These are phyloP conservation scores for Ichneumon xanthorius DNA, from an alignment of 2,888 invertebrate genomes.

Conservation along the genomic window DNA sequence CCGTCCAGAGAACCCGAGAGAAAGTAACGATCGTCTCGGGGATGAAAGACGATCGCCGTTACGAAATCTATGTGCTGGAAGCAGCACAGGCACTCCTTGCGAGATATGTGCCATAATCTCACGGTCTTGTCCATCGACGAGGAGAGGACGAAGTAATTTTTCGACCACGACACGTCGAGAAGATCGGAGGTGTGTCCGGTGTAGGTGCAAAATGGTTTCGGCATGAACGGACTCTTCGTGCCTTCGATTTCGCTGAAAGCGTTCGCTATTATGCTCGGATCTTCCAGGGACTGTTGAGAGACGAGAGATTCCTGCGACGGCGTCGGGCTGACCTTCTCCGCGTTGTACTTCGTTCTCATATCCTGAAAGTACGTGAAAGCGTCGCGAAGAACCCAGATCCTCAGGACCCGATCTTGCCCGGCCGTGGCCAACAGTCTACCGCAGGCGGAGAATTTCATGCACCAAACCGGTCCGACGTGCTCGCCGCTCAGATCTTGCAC, in stretches of 20 bases:
- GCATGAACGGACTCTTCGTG: slow-evolving; percentile 91
- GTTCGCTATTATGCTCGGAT: slow-evolving; percentile 86
- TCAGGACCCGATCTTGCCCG: slow-evolving; percentile 96
- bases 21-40: slow-evolving; percentile 95
- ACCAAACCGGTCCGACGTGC: slow-evolving; percentile 98
- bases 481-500: slow-evolving; percentile 94
- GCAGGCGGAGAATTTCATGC: slow-evolving; percentile 99
- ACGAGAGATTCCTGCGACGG: slow-evolving; percentile 96
- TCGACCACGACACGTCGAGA: slow-evolving; percentile 99
- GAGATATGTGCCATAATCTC: slow-evolving; percentile 98
- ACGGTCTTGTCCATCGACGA: slow-evolving; percentile 99
- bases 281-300: slow-evolving; percentile 90
- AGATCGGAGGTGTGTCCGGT: slow-evolving; percentile 98
- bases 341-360: slow-evolving; percentile 97
- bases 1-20: slow-evolving; percentile 99
- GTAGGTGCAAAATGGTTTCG: slow-evolving; percentile 96
- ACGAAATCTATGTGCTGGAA: slow-evolving; percentile 99
- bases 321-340: slow-evolving; percentile 96
- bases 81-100: slow-evolving; percentile 98
- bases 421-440: slow-evolving; percentile 98
- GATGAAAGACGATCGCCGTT: slow-evolving; percentile 99
- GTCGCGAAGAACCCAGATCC: slow-evolving; percentile 97
- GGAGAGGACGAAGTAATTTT: slow-evolving; percentile 98
- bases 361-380: slow-evolving; percentile 97
- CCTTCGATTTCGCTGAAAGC: slow-evolving; percentile 86